Evolutionary conservation across 2,113 vertebrate species (phyloP).

Genomic region (Gobio gobio): DNA sequence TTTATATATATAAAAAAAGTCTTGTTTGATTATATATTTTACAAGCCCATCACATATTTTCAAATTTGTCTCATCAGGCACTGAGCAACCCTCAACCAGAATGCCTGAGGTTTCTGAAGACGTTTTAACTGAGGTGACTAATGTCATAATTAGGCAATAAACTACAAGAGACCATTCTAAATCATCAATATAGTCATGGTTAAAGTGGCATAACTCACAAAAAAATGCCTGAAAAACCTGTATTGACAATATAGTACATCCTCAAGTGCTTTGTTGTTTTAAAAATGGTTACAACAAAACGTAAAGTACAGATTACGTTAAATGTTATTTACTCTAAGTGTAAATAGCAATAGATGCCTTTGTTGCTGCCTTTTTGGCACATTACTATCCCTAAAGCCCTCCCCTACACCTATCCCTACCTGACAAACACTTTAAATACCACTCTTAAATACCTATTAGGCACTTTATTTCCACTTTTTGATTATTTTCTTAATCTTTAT

Average conservation of each 20-base stretch:
- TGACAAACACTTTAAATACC: too few species aligned
- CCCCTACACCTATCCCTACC: too few species aligned
- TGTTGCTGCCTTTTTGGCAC: too few species aligned
- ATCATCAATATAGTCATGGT: background rate
- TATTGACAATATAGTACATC: background rate
- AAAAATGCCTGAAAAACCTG: background rate
- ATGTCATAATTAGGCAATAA: background rate
- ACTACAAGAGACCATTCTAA: background rate
- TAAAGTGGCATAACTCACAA: background rate
- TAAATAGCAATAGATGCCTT: too few species aligned
- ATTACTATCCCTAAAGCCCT: too few species aligned
- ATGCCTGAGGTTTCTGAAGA: conserved; percentile 36
- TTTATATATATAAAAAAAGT: too few species aligned
- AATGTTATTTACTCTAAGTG: too few species aligned
- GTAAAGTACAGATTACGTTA: too few species aligned
- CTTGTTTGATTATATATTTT: background rate
- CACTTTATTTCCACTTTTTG: too few species aligned
- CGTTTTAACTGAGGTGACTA: conserved; percentile 30
- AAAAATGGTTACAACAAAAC: too few species aligned
- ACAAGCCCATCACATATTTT: background rate
- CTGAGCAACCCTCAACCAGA: conserved; percentile 43
- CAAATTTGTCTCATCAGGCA: conserved; percentile 14
- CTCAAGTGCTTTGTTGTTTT: background rate
- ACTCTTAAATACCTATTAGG: too few species aligned
- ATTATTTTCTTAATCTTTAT: too few species aligned